Evolutionary conservation across 2,113 vertebrate genomes (phyloP).

Genomic region (Chamaetylas fuelleborni): DNA sequence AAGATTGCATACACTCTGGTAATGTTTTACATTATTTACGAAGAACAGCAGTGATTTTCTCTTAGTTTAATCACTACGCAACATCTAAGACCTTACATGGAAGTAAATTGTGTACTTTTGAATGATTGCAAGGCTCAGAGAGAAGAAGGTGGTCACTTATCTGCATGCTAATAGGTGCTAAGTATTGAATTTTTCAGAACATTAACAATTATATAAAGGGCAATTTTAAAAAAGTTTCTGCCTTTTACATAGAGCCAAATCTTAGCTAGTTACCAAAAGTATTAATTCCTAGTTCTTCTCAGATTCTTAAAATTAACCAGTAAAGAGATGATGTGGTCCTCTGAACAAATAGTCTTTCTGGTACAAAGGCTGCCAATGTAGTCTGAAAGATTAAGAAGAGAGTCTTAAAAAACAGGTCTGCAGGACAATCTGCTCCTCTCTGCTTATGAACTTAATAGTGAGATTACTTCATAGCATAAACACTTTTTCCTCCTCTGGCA

Average conservation of each 20-base stretch:
- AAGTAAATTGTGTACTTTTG: neutral
- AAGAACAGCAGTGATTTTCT: neutral
- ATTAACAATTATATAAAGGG: neutral
- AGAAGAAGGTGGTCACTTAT: neutral
- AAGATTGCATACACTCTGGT: neutral
- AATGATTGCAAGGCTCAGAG: neutral
- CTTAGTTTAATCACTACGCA: neutral
- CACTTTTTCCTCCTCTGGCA: neutral
- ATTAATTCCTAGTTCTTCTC: neutral
- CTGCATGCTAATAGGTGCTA: neutral
- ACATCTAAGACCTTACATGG: neutral
- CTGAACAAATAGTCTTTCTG: neutral
- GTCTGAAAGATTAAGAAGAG: neutral
- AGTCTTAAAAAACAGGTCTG: neutral
- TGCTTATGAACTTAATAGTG: neutral
- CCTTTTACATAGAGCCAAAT: neutral
- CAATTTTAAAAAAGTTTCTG: neutral
- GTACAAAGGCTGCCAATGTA: neutral
- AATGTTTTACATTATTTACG: neutral
- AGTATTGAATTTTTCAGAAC: neutral
- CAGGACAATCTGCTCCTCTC: neutral
- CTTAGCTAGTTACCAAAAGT: neutral
- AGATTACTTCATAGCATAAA: neutral
- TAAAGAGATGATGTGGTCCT: neutral
- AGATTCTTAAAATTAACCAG: neutral